Conservation (phyloP, 2,797 vertebrate species). For the Benthosema pterotum region DNA sequence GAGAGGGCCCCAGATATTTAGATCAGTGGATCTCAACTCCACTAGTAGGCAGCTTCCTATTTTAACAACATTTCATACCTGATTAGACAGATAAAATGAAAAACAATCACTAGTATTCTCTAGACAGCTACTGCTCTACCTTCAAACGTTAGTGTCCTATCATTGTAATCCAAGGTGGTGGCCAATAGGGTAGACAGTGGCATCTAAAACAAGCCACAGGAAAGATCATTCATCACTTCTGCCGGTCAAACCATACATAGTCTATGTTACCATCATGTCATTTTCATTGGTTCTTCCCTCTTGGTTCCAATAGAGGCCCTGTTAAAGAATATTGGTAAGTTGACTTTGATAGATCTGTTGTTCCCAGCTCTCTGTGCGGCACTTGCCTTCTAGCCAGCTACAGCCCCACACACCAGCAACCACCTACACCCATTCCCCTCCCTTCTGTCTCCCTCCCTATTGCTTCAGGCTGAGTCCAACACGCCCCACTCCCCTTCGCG, state of each 20-base stretch:
- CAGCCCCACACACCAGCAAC: constrained; percentile 32
- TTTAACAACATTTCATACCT: too few relatives aligned
- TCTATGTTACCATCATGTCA: constrained; percentile 62
- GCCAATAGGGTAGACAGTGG: too few relatives aligned
- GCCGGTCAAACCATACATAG: constrained; percentile 33
- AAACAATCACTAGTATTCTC: too few relatives aligned
- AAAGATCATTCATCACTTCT: constrained; percentile 24
- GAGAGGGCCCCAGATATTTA: too few relatives aligned
- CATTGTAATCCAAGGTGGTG: too few relatives aligned
- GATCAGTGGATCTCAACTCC: too few relatives aligned
- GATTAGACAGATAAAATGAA: too few relatives aligned
- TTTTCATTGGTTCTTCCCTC: constrained; percentile 66
- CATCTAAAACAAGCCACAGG: too few relatives aligned
- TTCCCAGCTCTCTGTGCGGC: constrained; percentile 55
- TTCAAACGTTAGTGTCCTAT: too few relatives aligned
- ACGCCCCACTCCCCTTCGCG: constrained; percentile 15
- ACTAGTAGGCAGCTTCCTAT: too few relatives aligned
- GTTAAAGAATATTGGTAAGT: constrained; percentile 77
- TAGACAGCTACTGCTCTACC: too few relatives aligned
- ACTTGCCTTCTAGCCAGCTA: constrained; percentile 46
- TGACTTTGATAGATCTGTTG: constrained; percentile 58
- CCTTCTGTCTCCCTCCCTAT: constrained; percentile 25
- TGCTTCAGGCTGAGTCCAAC: constrained; percentile 34
- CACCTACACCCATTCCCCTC: constrained; percentile 12
- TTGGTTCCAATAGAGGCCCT: constrained; percentile 71